Base-by-base conservation (phyloP, 2,888 invertebrate species). In the Rhimphoctona megacephalus region DNA sequence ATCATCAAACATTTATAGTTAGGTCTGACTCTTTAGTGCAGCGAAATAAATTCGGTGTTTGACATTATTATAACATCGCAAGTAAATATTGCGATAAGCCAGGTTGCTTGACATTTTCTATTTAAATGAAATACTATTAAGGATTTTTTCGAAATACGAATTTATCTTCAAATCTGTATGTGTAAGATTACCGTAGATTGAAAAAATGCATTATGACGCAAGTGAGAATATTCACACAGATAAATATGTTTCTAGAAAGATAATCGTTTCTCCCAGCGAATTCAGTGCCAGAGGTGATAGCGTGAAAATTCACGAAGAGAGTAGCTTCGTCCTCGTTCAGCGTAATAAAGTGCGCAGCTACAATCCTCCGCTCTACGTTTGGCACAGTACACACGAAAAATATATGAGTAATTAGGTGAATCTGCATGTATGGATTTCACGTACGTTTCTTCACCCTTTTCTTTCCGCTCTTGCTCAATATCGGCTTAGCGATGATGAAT, bases 331-430 rank as follows among this genome's bases (percentile, higher is more conserved):
- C 43, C 76, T 76, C 64, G 61, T 52, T 74, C 66, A 54, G 61
- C 67, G 80, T 49, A 76, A 80, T 39, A 70, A 81, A 84, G 69
- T 79, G 64, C 74, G 66, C 74, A 69, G 69, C 74, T 36, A 64
- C 64, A 49, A 54, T 72, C 30, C 57, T 43, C 36, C 14, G 17
- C 57, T 52, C 57, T 57, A 85, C 77, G 73, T 81, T 89, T 92
- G 92, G 91, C 92, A 91, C 84, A 54, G 43, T 19, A 22, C 25
- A 9, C 8, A 25, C 88, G 17, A 39, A 83, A 81, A 90, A 91
- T 92, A 88, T 87, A 88, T 70, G 85, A 90, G 90, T 91, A 92
- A 93, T 93, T 92, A 92, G 88, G 91, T 90, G 90, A 90, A 90
- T 89, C 90, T 88, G 89, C 87, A 61, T 57, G 69, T 46, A 64